These are phyloP conservation scores for Andrena hattorfiana DNA, from an alignment of 2,888 invertebrate species.

Conservation along the genomic window DNA sequence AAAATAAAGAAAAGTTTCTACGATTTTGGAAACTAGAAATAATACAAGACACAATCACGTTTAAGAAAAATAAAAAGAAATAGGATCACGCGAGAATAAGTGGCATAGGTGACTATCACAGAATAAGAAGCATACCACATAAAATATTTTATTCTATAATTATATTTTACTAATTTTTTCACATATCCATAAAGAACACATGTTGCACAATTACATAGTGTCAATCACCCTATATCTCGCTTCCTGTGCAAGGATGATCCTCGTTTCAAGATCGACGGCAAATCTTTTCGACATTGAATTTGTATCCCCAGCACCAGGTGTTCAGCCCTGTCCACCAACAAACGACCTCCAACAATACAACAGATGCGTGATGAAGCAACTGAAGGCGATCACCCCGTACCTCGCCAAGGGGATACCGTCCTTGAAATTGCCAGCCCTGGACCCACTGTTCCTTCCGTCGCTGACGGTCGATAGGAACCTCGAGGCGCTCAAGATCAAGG, in stretches of 20 bases:
- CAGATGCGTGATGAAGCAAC: conserved; percentile 87
- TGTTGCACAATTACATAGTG: too few species aligned
- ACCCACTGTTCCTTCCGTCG: conserved; percentile 90
- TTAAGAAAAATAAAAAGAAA: too few species aligned
- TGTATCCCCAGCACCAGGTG: conserved; percentile 77
- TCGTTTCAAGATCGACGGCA: neutral
- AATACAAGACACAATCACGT: too few species aligned
- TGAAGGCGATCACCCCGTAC: conserved; percentile 88
- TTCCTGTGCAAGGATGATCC: neutral
- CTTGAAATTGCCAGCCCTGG: conserved; percentile 89
- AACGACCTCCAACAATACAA: conserved; percentile 73
- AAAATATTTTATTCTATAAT: too few species aligned
- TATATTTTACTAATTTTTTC: too few species aligned
- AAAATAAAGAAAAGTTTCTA: too few species aligned
- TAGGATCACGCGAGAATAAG: too few species aligned
- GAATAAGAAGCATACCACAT: too few species aligned
- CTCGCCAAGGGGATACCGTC: conserved; percentile 89
- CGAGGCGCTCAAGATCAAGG: conserved; percentile 90
- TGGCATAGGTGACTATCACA: too few species aligned
- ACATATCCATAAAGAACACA: too few species aligned
- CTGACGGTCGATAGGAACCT: conserved; percentile 90
- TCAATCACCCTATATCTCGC: too few species aligned
- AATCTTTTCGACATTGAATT: neutral
- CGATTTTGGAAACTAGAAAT: too few species aligned
- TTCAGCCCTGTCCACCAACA: conserved; percentile 76